Conservation (phyloP, 2,797 vertebrate species). For the Tauraco hartlaubi region DNA sequence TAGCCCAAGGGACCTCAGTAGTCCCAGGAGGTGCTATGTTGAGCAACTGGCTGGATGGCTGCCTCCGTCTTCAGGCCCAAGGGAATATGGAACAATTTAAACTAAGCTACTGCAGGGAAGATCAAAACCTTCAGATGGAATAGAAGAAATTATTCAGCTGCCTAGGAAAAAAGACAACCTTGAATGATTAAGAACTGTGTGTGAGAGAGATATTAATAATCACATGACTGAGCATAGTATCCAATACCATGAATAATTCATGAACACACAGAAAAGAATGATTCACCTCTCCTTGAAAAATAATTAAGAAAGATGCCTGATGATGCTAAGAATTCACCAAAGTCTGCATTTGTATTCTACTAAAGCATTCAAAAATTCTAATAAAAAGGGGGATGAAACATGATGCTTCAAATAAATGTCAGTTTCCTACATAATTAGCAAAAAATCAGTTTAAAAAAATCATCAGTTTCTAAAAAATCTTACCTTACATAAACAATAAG, state of each 20-base stretch:
- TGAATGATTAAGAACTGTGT: conserved; percentile 42
- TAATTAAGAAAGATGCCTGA: conserved; percentile 23
- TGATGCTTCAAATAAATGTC: neutral
- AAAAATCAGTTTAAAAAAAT: neutral
- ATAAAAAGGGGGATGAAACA: neutral
- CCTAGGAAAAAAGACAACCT: conserved; percentile 7
- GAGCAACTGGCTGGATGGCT: neutral
- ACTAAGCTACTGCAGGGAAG: neutral
- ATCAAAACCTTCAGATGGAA: neutral
- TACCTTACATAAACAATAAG: neutral
- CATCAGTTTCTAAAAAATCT: neutral
- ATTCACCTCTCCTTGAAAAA: conserved; percentile 34
- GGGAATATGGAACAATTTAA: neutral
- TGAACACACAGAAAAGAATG: conserved; percentile 30
- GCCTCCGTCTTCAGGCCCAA: neutral
- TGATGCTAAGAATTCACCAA: neutral
- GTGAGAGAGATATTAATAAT: conserved; percentile 31
- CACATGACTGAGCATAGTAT: conserved; percentile 45
- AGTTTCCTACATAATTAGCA: neutral
- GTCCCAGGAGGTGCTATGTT: neutral
- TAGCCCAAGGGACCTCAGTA: neutral
- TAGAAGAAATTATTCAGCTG: conserved; percentile 21
- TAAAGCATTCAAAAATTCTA: neutral
- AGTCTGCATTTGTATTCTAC: neutral
- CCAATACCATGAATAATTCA: conserved; percentile 36